Percentiles rank a stretch among this genome's conserved stretches.
phyloP scores from a whole-genome alignment of 2,888 invertebrate species.

The Pasiphila rectangulata region DNA sequence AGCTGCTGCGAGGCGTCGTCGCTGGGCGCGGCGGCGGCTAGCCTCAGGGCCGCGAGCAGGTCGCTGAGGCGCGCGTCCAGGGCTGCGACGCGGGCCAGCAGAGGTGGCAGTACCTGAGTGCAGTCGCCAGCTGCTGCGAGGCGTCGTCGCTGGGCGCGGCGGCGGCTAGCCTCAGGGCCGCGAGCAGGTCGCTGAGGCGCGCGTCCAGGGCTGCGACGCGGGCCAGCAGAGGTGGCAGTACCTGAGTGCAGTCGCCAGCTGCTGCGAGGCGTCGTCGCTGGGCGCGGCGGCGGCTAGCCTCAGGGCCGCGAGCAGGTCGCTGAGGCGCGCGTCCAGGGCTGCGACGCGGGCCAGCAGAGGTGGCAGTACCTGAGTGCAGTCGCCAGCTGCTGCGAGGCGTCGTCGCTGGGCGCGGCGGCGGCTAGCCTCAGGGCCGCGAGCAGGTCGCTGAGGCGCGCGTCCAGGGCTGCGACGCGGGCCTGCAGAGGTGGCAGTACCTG shows the following conservation, averaged over 20 bases:
- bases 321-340: no score
- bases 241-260: not conserved
- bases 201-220: no score
- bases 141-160: constrained; percentile 86
- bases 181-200: constrained; percentile 60
- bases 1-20: constrained; percentile 51
- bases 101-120: constrained; percentile 82
- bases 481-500: no score
- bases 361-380: constrained; percentile 79
- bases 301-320: constrained; percentile 58
- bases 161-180: constrained; percentile 70
- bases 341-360: no score
- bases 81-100: no score
- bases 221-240: no score
- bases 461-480: no score
- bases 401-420: constrained; percentile 72
- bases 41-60: constrained; percentile 60
- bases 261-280: constrained; percentile 54
- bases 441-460: not conserved
- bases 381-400: constrained; percentile 74
- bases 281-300: constrained; percentile 74
- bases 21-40: constrained; percentile 69
- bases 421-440: not conserved
- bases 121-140: constrained; percentile 59
- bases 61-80: constrained; percentile 82